Percentiles rank a stretch among this genome's conserved stretches.
Evolutionary conservation across 2,113 vertebrate genomes (phyloP).

Genomic region (Eudyptes chrysolophus): DNA sequence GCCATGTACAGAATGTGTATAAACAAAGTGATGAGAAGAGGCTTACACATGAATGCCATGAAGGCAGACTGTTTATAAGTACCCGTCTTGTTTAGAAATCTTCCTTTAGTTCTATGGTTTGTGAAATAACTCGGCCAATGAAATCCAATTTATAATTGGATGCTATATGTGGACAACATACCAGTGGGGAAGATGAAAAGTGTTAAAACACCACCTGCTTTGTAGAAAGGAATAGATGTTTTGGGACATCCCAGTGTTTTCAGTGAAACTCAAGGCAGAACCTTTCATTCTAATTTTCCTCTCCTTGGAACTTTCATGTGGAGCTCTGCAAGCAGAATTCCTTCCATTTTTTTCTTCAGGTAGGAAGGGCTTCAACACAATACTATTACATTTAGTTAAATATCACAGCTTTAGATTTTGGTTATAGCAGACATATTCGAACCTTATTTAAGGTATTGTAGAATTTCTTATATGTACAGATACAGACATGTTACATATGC

Average conservation of each 20-base stretch:
- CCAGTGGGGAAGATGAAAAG: background rate
- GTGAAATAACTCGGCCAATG: background rate
- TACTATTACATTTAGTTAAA: background rate
- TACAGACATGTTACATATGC: background rate
- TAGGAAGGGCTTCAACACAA: background rate
- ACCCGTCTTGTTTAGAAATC: background rate
- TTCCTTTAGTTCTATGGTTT: constrained; percentile 3
- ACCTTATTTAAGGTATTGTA: background rate
- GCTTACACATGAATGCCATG: background rate
- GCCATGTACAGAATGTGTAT: constrained; percentile 15
- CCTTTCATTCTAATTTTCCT: background rate
- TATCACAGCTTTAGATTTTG: background rate
- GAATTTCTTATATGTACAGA: background rate
- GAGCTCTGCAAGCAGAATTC: background rate
- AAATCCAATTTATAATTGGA: background rate
- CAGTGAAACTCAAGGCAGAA: background rate
- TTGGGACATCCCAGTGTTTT: background rate
- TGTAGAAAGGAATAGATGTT: background rate
- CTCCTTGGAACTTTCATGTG: background rate
- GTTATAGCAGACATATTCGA: background rate
- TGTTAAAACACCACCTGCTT: background rate
- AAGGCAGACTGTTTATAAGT: constrained; percentile 10
- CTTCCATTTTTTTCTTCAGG: background rate
- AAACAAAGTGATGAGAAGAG: constrained; percentile 45
- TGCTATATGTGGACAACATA: background rate